Base-by-base conservation (phyloP, 2,797 vertebrate species). In the Acrocephalus scirpaceus region DNA sequence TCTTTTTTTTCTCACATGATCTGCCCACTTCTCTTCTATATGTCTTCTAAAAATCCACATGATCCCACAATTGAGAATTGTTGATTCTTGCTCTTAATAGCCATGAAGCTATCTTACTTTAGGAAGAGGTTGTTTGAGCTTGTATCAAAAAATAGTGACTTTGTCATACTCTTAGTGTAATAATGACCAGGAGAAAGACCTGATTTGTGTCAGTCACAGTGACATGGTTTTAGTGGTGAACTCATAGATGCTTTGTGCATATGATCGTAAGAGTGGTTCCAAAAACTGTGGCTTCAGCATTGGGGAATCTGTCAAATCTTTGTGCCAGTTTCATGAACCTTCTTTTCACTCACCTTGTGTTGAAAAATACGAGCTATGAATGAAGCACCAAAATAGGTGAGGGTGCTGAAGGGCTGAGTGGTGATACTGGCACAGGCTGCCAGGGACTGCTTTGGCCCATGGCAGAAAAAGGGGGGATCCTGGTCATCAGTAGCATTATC, bases 111-210 rank as follows among this genome's bases (percentile, higher is more conserved):
- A 10, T 48, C 5, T 13, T 44, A 32, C 50, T 36, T 57, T 16
- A 73, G 13, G 10, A 18, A 90, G 38, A 66, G 15, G 11, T 3
- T 80, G 4, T 61, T 85, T 85, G 27, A 26, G 32, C 11, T 47
- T 29, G 4, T n/a, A 44, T 60, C 13, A 69, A 36, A 44, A 12
- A 44, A 2, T 20, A 85, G 10, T 0, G 0, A 40, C 11, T 53
- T 29, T 72, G 29, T 51, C 27, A 32, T 29, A 51, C 2, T 45
- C 15, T 44, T 26, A 21, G 18, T 38, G 13, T 54, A 73, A 57
- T 13, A 50, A 30, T 10, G 27, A 77, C 19, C 20, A 88, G 34
- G 7, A 73, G 27, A 82, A 44, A 9, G 16, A 70, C 5, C 11
- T 50, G 42, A 6, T 7, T 48, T 65, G 10, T 50, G 34, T 65